phyloP scores from a whole-genome alignment of 2,797 vertebrate genomes.

The Picus viridis region DNA sequence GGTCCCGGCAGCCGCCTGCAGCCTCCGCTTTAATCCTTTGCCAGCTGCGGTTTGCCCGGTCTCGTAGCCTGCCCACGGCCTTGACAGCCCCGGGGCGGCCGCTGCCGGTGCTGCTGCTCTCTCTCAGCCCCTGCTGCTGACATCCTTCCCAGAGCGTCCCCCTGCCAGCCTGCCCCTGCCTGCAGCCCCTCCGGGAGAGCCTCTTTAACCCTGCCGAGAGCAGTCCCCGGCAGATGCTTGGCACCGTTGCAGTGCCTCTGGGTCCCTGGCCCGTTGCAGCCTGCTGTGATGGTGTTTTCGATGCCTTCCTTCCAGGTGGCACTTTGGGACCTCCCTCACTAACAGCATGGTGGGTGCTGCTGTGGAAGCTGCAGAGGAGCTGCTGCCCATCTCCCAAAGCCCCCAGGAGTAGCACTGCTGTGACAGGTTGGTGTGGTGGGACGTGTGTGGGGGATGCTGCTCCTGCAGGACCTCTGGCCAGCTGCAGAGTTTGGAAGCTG shows the following conservation, averaged over 20 bases:
- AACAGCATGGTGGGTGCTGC: background rate
- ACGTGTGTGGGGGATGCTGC: rapidly evolving
- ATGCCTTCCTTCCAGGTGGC: background rate
- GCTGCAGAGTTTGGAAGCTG: background rate
- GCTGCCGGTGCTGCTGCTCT: background rate
- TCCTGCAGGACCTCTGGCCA: rapidly evolving
- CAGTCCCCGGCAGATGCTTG: background rate
- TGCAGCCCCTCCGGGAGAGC: background rate
- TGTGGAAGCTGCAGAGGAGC: background rate
- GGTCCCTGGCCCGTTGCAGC: no score
- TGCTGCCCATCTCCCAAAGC: background rate
- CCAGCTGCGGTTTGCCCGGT: background rate
- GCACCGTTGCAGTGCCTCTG: no score
- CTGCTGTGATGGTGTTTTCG: background rate
- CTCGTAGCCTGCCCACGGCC: background rate
- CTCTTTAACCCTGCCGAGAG: background rate
- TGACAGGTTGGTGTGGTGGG: background rate
- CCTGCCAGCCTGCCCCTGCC: background rate
- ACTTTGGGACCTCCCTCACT: background rate
- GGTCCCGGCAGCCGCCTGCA: background rate
- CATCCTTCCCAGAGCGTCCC: background rate
- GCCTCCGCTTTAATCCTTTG: background rate
- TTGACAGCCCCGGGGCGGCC: background rate
- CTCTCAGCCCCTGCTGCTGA: background rate
- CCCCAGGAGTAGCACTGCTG: background rate